A percentile compares a stretch with the other conserved stretches of the same genome.
phyloP scores from a whole-genome alignment of 2,888 invertebrate species.

The Drepanosiphum platanoidis region DNA sequence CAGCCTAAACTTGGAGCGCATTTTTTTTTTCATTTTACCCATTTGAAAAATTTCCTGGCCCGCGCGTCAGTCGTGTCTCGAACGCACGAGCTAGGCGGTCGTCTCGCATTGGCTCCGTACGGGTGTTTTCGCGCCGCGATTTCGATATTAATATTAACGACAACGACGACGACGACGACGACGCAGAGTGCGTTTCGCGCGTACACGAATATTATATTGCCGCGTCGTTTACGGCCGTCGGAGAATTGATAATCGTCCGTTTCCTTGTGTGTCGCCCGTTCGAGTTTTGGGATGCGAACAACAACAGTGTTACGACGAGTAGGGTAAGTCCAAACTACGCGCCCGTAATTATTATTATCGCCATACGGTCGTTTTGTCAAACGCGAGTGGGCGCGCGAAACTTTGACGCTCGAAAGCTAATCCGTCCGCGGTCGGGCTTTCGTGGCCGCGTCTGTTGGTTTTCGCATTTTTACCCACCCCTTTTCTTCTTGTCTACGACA shows the following conservation, averaged over 20 bases:
- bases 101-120: conserved; percentile 28
- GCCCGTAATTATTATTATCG: background rate
- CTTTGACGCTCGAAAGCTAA: no score
- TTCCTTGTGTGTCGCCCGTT: background rate
- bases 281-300: background rate
- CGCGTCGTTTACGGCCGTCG: background rate
- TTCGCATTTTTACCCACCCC: no score
- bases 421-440: no score
- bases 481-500: no score
- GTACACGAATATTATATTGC: no score
- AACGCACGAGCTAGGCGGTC: conserved; percentile 32
- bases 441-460: no score
- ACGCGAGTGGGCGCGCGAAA: no score
- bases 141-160: no score
- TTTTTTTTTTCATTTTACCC: no score
- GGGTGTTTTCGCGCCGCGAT: background rate
- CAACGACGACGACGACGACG: background rate
- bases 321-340: background rate
- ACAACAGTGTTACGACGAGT: background rate
- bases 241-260: background rate
- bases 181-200: background rate
- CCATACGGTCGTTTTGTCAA: background rate
- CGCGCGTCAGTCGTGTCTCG: background rate
- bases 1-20: background rate
- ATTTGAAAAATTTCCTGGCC: background rate